Evolutionary conservation across 2,113 vertebrate species (phyloP).

Genomic region (Ellobius talpinus): DNA sequence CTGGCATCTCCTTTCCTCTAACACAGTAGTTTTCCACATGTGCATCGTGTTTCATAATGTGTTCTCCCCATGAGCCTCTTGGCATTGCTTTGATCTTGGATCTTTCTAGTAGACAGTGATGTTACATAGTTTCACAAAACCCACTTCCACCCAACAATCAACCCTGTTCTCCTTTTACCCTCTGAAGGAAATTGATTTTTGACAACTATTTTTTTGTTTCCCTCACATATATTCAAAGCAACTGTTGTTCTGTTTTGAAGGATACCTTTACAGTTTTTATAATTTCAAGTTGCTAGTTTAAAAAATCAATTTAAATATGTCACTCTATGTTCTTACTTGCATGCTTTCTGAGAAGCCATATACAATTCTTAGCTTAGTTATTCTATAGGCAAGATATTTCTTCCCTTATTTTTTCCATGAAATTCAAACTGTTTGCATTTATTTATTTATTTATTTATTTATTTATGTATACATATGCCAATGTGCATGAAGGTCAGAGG

Average conservation of each 20-base stretch:
- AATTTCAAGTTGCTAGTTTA: neutral
- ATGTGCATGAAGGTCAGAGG: neutral
- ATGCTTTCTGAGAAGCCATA: neutral
- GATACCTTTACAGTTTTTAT: neutral
- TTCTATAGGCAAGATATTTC: neutral
- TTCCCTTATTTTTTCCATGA: neutral
- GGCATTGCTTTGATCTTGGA: constrained; percentile 7
- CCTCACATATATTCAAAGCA: neutral
- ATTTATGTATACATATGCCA: neutral
- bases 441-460: neutral
- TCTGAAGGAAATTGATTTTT: constrained; percentile 18
- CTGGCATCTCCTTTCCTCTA: neutral
- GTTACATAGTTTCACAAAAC: neutral
- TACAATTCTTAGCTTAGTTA: neutral
- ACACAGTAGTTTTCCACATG: neutral
- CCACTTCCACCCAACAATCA: neutral
- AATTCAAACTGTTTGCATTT: neutral
- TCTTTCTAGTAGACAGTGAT: neutral
- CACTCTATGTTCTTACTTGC: neutral
- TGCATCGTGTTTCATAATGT: neutral
- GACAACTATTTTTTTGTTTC: neutral
- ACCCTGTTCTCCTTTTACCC: neutral
- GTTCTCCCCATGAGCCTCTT: neutral
- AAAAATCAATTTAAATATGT: constrained; percentile 10
- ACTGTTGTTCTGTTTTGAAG: neutral